Conservation (phyloP, 2,888 invertebrate species). For the Coenonympha arcania region DNA sequence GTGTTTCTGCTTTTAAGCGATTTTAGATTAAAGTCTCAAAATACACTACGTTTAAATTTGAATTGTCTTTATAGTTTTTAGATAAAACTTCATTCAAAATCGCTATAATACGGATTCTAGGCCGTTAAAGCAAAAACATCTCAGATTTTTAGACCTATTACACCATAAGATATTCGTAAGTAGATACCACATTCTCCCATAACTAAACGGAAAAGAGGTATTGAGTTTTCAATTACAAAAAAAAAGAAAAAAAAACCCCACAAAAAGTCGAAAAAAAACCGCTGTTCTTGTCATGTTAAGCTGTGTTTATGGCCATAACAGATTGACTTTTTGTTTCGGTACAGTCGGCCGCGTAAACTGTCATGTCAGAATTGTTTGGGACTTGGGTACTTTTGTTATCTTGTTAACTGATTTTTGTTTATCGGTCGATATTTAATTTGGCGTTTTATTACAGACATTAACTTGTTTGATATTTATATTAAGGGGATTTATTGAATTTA, state of each 20-base stretch:
- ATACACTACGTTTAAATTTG: too few species aligned
- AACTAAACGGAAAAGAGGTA: constrained; percentile 27
- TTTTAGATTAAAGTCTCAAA: too few species aligned
- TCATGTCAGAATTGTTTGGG: constrained; percentile 1
- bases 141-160: background rate
- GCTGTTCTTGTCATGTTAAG: constrained; percentile 31
- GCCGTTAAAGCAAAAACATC: background rate
- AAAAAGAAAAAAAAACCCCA: background rate
- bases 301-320: constrained; percentile 32
- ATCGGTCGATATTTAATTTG: background rate
- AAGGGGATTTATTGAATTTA: too few species aligned
- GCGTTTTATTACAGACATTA: background rate
- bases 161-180: background rate
- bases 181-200: constrained; percentile 24
- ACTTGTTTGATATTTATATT: too few species aligned
- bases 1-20: too few species aligned
- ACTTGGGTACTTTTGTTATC: background rate
- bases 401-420: background rate
- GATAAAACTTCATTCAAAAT: too few species aligned
- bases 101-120: too few species aligned
- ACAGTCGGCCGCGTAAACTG: constrained; percentile 21
- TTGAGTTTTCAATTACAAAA: constrained; percentile 23
- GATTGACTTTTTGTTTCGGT: constrained; percentile 32
- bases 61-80: too few species aligned
- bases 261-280: constrained; percentile 25